Conservation (phyloP, 1,140 invertebrate genomes). For the Anadara kagoshimensis region DNA sequence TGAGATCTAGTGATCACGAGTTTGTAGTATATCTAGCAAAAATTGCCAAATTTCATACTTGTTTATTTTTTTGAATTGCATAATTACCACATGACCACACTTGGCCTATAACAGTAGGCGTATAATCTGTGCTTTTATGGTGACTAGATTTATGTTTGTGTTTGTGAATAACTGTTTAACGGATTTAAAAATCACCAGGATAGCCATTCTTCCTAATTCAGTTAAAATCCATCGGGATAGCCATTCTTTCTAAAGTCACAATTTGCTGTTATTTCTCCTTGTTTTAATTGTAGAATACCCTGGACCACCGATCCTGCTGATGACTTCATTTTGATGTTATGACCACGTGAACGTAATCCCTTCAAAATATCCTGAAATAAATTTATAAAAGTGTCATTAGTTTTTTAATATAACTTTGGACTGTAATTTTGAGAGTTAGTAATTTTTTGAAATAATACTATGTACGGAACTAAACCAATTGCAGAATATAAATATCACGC, state of each 20-base stretch:
- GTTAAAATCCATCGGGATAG: conserved; percentile 45
- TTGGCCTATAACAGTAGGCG: too few species aligned
- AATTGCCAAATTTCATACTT: too few species aligned
- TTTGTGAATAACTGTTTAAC: too few species aligned
- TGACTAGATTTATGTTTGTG: too few species aligned
- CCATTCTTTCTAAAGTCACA: conserved; percentile 46
- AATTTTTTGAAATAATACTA: not conserved
- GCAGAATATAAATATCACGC: not conserved
- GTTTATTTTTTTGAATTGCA: too few species aligned
- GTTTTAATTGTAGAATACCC: conserved; percentile 37
- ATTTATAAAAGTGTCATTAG: too few species aligned
- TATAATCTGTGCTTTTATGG: too few species aligned
- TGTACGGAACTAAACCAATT: not conserved
- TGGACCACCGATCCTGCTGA: conserved; percentile 34
- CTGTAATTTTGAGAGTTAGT: not conserved
- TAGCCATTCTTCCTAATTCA: too few species aligned
- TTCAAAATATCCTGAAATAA: conserved; percentile 38
- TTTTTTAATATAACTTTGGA: not conserved
- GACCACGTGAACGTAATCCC: conserved; percentile 31
- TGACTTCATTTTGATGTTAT: conserved; percentile 34
- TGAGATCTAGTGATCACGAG: too few species aligned
- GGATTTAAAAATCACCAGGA: too few species aligned
- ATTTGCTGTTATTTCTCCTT: conserved; percentile 38
- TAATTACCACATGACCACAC: too few species aligned
- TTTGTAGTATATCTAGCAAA: too few species aligned